Evolutionary conservation across 2,888 invertebrate genomes (phyloP).

Genomic region (Flabesymbios commensalis): DNA sequence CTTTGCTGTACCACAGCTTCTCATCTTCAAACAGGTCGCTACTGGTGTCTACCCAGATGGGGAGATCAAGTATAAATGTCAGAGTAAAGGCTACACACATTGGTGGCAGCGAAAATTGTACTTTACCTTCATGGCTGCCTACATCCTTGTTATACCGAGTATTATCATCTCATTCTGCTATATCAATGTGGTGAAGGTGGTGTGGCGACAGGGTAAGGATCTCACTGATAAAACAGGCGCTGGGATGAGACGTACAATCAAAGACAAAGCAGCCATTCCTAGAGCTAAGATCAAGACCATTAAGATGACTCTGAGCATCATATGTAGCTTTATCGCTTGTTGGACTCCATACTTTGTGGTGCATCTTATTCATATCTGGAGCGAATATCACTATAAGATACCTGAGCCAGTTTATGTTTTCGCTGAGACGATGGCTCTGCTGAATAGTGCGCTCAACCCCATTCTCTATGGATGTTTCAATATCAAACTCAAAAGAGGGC

Average conservation of each 20-base stretch:
- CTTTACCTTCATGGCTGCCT: constrained; percentile 60
- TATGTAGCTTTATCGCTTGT: constrained; percentile 61
- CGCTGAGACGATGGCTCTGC: constrained; percentile 56
- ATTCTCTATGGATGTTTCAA: constrained; percentile 63
- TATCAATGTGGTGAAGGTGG: constrained; percentile 59
- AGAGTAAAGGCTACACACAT: constrained; percentile 60
- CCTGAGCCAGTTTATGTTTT: constrained; percentile 57
- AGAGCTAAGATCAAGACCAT: constrained; percentile 63
- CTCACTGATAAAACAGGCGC: constrained; percentile 9
- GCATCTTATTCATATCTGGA: constrained; percentile 61
- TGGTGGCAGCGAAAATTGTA: constrained; percentile 62
- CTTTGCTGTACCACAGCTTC: constrained; percentile 54
- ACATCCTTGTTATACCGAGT: constrained; percentile 62
- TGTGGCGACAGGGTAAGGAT: constrained; percentile 52
- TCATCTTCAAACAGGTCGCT: constrained; percentile 26
- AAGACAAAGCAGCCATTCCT: constrained; percentile 56
- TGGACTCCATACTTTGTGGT: constrained; percentile 64
- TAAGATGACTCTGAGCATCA: constrained; percentile 63
- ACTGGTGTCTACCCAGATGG: constrained; percentile 51
- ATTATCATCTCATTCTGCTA: constrained; percentile 62
- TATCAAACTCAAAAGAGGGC: constrained; percentile 49
- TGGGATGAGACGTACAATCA: constrained; percentile 37
- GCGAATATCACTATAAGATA: constrained; percentile 55
- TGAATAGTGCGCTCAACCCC: constrained; percentile 62
- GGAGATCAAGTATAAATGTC: constrained; percentile 50